Base-by-base conservation (phyloP, 2,113 vertebrate species). In the Strix uralensis region DNA sequence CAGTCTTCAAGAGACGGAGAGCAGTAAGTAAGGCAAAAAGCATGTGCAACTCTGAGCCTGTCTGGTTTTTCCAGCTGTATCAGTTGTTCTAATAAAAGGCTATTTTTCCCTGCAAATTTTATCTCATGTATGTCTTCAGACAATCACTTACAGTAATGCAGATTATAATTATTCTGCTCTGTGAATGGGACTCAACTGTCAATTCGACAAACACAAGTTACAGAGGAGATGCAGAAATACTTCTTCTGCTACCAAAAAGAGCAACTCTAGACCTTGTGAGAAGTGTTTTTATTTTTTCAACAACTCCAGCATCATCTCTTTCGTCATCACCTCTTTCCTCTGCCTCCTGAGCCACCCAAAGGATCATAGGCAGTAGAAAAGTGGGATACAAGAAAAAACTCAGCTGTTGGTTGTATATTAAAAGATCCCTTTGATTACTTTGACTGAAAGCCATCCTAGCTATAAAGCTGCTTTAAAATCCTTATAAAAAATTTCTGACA, bases 251-350 rank as follows among this genome's bases (percentile, higher is more conserved):
- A 71, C 12, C 40, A 83, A 38, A 51, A 85, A 62, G 38, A 69
- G 87, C 0, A 0, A 59, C 17, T 75, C 36, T 7, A 61, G 32
- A 25, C 51, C 22, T 49, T 0, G 0, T 23, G 34, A 82, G 46
- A 85, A 69, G 49, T 10, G 4, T 47, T 69, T 25, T 42, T 52
- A 22, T 40, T 51, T 78, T 75, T 74, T 30, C 49, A 90, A 22
- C 19, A 79, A 36, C 19, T 79, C 44, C 54, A 92, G 47, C 18
- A 82, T 32, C 15, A 57, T n/a, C 32, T 61, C 71, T 82, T 75
- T 54, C 3, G 1, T 66, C 21, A 77, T 16, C 51, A 71, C 6
- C 32, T 59, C 22, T 67, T 52, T 88, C 49, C 4, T 59, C 66
- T 80, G 15, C 29, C 5, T 73, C 38, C 78, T 38, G 5, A 82